Percentiles rank a stretch among this genome's conserved stretches.
These are phyloP conservation scores for Cyprinella venusta DNA, from an alignment of 2,797 vertebrate species.

Conservation along the genomic window DNA sequence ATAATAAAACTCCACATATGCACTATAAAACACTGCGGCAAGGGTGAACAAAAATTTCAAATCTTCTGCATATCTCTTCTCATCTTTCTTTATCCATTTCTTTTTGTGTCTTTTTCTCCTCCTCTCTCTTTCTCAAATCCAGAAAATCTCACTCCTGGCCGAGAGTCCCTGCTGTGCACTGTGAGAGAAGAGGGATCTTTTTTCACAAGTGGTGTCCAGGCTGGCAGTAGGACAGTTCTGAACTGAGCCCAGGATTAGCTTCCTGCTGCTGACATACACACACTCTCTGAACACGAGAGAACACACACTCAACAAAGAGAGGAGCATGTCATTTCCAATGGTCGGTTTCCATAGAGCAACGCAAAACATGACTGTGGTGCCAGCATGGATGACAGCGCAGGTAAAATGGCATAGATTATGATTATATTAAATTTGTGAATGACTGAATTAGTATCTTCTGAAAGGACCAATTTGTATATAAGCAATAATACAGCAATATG, in stretches of 20 bases:
- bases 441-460: neutral
- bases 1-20: neutral
- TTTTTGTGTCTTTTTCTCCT: conserved; percentile 32
- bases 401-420: neutral
- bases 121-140: conserved; percentile 59
- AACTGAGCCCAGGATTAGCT: conserved; percentile 7
- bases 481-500: neutral
- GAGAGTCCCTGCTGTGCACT: conserved; percentile 12
- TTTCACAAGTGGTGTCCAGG: conserved; percentile 37
- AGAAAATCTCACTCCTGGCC: conserved; percentile 56
- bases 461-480: neutral
- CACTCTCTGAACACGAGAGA: neutral
- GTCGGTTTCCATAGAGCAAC: neutral
- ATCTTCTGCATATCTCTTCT: conserved; percentile 59
- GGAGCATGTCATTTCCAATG: neutral
- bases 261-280: neutral
- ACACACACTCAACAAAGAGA: conserved; percentile 2
- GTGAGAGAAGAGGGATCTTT: conserved; percentile 14
- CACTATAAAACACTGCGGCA: neutral
- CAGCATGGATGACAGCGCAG: neutral
- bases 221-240: conserved; percentile 31
- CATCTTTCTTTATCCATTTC: conserved; percentile 52
- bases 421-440: neutral
- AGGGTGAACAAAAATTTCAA: neutral
- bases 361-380: neutral